Evolutionary conservation across 2,797 vertebrate genomes (phyloP), one percentile per base, ranked within the genome.

Genomic region (Danio kyathit): DNA sequence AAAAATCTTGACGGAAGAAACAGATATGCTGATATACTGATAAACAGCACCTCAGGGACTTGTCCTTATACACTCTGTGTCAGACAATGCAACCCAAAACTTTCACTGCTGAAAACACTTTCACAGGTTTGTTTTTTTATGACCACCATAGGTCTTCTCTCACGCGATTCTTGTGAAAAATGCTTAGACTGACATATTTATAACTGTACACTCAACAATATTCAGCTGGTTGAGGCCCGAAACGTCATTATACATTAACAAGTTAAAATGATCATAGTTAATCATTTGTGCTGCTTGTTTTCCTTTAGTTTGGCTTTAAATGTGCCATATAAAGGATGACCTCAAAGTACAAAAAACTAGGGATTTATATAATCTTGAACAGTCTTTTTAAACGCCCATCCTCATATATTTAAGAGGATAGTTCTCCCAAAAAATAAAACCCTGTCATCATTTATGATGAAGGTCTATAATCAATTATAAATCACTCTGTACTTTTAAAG

Each of bases 201-300:
- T 57, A 60, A 17, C 29, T 29, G n/a, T 14, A 63, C 63, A 61
- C 76, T 61, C 41, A 74, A 54, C 21, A 57, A 38, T 19, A 29
- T 65, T 63, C 63, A 21, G 41, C 59, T 52, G 38, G 43, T 10
- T 73, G 56, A 63, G 65, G 70, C 61, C 46, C 21, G 54, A 75
- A 82, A 74, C 49, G 11, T 10, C 17, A 44, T 64, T 29, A 19
- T 46, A 78, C 56, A 80, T 57, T 64, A 70, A 83, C 46, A 48
- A 64, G 61, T 64, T 40, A 8, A 74, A 76, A 66, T 72, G 6
- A 74, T 74, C 12, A 57, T n/a, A 59, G 81, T 78, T 84, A 84
- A 83, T 83, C n/a, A 72, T 80, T 84, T 67, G 40, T 76, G 56
- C 29, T 38, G 12, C 12, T 57, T 52, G 60, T 75, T 64, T 49